These are phyloP conservation scores for Drepana falcataria DNA, from an alignment of 2,888 invertebrate genomes.

Conservation along the genomic window DNA sequence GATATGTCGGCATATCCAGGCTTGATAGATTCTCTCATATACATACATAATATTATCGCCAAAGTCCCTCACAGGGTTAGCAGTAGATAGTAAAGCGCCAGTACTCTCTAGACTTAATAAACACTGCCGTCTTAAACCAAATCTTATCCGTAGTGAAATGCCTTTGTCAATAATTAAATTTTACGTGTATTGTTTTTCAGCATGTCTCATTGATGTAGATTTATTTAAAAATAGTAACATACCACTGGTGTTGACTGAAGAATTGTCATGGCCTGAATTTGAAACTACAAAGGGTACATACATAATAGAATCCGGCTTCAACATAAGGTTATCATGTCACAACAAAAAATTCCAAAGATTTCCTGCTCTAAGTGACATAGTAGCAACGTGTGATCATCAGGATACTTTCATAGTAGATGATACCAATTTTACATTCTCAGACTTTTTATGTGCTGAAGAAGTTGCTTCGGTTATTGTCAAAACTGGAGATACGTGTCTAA, in stretches of 20 bases:
- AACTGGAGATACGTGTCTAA: conserved; percentile 13
- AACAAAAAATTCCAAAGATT: conserved; percentile 11
- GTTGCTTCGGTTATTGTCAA: conserved; percentile 10
- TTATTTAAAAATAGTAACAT: conserved; percentile 3
- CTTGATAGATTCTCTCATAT: no score
- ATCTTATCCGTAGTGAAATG: no score
- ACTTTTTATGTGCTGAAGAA: conserved; percentile 16
- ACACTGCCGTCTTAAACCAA: no score
- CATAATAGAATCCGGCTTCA: conserved; percentile 6
- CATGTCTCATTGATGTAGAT: conserved; percentile 18
- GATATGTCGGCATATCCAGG: no score
- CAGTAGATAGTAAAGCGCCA: no score
- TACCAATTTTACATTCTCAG: conserved; percentile 12
- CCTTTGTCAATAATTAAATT: no score
- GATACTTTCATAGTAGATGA: conserved; percentile 14
- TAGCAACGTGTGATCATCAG: conserved; percentile 15
- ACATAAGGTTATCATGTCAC: conserved; percentile 16
- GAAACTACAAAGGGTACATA: conserved; percentile 6
- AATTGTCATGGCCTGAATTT: conserved; percentile 12
- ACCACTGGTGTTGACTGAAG: conserved; percentile 16
- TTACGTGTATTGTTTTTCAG: conserved; percentile 9
- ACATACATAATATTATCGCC: no score
- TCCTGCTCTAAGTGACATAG: conserved; percentile 8
- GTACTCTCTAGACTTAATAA: no score
- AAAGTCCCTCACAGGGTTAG: no score